Evolutionary conservation across 92 coral and sea anemone species (phyloP).

Genomic region (Anthopleura xanthogrammica): DNA sequence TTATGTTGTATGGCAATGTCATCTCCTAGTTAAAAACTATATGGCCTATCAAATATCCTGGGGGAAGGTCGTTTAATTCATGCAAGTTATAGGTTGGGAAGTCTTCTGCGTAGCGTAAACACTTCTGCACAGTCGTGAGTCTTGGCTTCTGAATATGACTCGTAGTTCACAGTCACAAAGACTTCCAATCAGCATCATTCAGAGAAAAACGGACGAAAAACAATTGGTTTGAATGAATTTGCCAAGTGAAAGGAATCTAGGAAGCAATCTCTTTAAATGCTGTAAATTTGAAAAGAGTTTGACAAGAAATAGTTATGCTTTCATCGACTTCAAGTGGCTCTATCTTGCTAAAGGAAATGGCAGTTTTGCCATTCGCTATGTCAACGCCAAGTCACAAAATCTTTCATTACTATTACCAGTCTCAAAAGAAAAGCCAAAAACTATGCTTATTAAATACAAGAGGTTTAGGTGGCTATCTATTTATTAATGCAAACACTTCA

Average conservation of each 20-base stretch:
- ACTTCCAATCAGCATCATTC: not conserved
- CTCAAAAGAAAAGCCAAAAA: not conserved
- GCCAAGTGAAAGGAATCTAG: not conserved
- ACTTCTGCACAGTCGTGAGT: not conserved
- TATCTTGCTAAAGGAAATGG: not conserved
- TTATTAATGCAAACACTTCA: constrained; percentile 1
- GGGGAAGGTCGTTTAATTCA: not conserved
- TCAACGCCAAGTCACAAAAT: not conserved
- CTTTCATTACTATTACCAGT: constrained; percentile 7
- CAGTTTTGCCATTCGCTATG: constrained; percentile 1
- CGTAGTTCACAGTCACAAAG: not conserved
- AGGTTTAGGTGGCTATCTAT: not conserved
- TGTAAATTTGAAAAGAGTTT: constrained; percentile 4
- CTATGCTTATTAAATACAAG: not conserved
- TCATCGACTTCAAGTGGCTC: not conserved
- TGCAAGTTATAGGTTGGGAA: not conserved
- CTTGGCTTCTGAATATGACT: not conserved
- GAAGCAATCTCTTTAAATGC: not conserved
- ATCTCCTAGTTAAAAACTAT: not conserved
- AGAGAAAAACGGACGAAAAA: not conserved
- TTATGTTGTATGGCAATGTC: constrained; percentile 1
- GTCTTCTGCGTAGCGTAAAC: not conserved
- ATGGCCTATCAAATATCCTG: not conserved
- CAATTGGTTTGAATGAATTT: not conserved
- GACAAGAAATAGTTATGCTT: not conserved